These are phyloP conservation scores for Irena cyanogastra DNA, from an alignment of 2,113 vertebrate species.

Conservation along the genomic window DNA sequence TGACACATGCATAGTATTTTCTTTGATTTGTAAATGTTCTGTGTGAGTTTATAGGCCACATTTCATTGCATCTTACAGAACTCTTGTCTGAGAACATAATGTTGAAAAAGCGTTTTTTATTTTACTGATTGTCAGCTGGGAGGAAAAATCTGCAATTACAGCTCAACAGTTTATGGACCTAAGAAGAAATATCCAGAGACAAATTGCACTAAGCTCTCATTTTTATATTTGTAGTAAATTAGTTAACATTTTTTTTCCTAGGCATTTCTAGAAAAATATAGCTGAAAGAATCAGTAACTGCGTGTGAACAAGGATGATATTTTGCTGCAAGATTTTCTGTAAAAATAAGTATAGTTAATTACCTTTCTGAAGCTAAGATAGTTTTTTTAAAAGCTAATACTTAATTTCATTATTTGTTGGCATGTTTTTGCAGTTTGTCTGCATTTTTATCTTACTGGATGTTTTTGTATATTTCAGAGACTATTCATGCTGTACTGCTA, in stretches of 20 bases:
- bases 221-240: background rate
- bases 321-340: background rate
- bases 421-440: background rate
- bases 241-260: background rate
- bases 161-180: background rate
- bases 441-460: background rate
- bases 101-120: background rate
- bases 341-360: background rate
- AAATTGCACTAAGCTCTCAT: background rate
- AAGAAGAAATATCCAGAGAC: background rate
- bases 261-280: background rate
- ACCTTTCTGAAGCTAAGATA: background rate
- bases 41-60: background rate
- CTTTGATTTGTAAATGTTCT: background rate
- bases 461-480: background rate
- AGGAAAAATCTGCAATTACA: background rate
- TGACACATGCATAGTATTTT: background rate
- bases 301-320: background rate
- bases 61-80: background rate
- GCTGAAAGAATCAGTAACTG: background rate
- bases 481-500: background rate
- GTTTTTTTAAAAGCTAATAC: background rate
- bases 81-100: background rate
- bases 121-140: background rate
- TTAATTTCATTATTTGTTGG: background rate